Base-by-base conservation (phyloP, 1,140 invertebrate species). In the Drosophila leontia region DNA sequence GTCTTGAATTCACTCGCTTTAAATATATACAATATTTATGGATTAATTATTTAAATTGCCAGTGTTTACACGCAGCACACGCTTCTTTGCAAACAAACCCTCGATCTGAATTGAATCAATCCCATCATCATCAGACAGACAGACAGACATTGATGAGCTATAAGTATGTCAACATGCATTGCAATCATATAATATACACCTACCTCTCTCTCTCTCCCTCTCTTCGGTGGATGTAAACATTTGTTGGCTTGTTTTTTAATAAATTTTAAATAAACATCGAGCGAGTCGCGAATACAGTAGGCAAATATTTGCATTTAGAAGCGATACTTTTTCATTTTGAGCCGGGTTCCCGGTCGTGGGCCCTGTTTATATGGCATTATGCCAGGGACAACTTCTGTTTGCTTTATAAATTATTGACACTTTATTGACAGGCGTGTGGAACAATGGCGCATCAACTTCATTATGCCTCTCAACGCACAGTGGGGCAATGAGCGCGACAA, bases 381-480 rank as follows among this genome's bases (percentile, higher is more conserved):
- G 75, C 64, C 47, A 41, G 55, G 59, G 64, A 69, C 81, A 77
- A 83, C 72, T 88, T 88, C 69, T 90, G 85, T 90, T 90, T 90
- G 85, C 78, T 90, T 82, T 90, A 90, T 90, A 90, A 90, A 90
- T 90, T 90, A 90, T 90, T 90, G 85, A 90, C 85, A 90, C 85
- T 90, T 90, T 90, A 90, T 90, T 90, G 85, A 90, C 85, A 90
- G 55, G 50, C 67, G 47, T 39, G 67, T 39, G 67, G 63, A 70
- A 78, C 69, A 75, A 59, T 56, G 44, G 48, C 64, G 62, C 63
- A 70, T 70, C 67, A 70, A 55, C 67, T 70, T 70, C 67, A 70
- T 70, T 70, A 70, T 68, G 67, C 61, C 80, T 37, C 67, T 61
- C 71, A 68, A 51, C 50, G 83, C 68, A 80, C 84, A 88, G 82